phyloP scores from a whole-genome alignment of 2,797 vertebrate species.

The Typhlichthys eigenmanni region DNA sequence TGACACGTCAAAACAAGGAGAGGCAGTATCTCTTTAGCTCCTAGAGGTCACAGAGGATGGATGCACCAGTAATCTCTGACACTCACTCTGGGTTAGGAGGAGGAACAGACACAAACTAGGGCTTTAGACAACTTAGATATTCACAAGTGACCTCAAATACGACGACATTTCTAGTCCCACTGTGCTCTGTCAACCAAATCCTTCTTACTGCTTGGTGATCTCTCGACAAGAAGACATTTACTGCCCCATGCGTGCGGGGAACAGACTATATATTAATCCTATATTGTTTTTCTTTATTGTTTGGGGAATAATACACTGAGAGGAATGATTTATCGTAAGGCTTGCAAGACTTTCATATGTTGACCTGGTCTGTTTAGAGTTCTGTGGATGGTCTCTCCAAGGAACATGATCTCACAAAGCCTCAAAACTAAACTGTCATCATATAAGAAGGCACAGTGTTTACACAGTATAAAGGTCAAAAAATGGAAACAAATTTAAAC shows the following conservation, averaged over 20 bases:
- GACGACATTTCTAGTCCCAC: constrained; percentile 50
- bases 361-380: constrained; percentile 60
- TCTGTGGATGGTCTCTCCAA: constrained; percentile 53
- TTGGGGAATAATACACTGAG: constrained; percentile 67
- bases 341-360: constrained; percentile 67
- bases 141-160: constrained; percentile 74
- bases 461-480: constrained; percentile 25
- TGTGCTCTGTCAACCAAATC: constrained; percentile 76
- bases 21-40: constrained; percentile 68
- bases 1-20: constrained; percentile 73
- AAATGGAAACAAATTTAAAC: not conserved
- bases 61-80: constrained; percentile 73
- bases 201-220: constrained; percentile 65
- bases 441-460: constrained; percentile 29
- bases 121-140: constrained; percentile 76
- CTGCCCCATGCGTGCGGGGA: constrained; percentile 54
- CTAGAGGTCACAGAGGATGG: constrained; percentile 70
- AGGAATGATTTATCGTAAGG: constrained; percentile 60
- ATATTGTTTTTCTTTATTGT: constrained; percentile 73
- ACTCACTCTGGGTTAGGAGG: constrained; percentile 52
- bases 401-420: constrained; percentile 48
- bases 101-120: constrained; percentile 60
- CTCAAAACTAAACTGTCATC: constrained; percentile 44
- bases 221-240: constrained; percentile 66
- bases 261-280: constrained; percentile 77